phyloP scores from a whole-genome alignment of 1,140 invertebrate genomes.

The Penaeus japonicus region DNA sequence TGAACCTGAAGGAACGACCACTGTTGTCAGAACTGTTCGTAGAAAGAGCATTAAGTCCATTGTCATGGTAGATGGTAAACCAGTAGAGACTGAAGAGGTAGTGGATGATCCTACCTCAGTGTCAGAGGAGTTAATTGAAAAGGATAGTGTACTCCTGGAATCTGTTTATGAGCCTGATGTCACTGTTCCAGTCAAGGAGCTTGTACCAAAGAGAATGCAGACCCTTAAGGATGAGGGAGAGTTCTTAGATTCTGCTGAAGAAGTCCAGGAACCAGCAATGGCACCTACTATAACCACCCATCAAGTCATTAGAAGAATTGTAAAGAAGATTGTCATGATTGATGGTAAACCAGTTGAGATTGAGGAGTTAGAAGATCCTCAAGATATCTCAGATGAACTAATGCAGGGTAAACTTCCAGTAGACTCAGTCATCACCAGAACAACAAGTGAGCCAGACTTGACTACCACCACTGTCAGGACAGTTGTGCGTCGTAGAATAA shows the following conservation, averaged over 20 bases:
- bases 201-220: neutral
- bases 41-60: conserved; percentile 22
- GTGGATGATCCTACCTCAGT: neutral
- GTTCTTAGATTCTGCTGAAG: neutral
- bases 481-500: conserved; percentile 21
- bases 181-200: neutral
- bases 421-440: neutral
- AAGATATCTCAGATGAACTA: neutral
- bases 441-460: neutral
- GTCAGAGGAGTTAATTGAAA: neutral
- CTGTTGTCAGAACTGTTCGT: conserved; percentile 21
- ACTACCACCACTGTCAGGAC: neutral
- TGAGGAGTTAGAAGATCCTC: neutral
- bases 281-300: neutral
- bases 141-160: neutral
- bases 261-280: neutral
- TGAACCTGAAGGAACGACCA: conserved; percentile 17
- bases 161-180: neutral
- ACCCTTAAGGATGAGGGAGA: neutral
- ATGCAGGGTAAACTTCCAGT: neutral
- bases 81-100: conserved; percentile 39
- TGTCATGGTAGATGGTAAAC: conserved; percentile 15
- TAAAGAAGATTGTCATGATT: neutral
- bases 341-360: neutral
- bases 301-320: neutral